A percentile compares a stretch with the other conserved stretches of the same genome.
These are phyloP conservation scores for Alentia gelatinosa DNA, from an alignment of 2,888 invertebrate species.

Conservation along the genomic window DNA sequence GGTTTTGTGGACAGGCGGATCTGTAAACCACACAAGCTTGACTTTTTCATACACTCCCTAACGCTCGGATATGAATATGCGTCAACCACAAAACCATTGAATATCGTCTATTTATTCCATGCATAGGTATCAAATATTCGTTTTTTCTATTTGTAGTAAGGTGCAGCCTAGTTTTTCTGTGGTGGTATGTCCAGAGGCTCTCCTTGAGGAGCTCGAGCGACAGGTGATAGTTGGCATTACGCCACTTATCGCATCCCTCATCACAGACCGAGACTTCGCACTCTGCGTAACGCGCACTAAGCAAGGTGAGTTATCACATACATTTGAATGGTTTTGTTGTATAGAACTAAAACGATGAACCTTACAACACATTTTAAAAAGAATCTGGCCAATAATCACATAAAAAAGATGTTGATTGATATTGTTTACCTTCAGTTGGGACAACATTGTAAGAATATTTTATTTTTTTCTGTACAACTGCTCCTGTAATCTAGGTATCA, in stretches of 20 bases:
- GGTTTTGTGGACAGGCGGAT: too few species aligned
- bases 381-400: too few species aligned
- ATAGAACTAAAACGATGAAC: too few species aligned
- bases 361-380: too few species aligned
- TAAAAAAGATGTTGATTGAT: too few species aligned
- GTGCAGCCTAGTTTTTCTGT: background rate
- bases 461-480: background rate
- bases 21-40: too few species aligned
- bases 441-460: background rate
- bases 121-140: too few species aligned
- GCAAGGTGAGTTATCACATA: background rate
- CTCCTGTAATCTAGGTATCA: background rate
- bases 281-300: background rate
- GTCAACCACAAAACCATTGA: too few species aligned
- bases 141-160: background rate
- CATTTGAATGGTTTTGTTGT: too few species aligned
- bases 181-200: background rate
- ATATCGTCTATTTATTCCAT: too few species aligned
- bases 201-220: background rate
- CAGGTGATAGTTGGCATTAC: background rate
- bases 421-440: background rate
- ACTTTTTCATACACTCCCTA: too few species aligned
- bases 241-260: background rate
- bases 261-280: background rate
- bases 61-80: too few species aligned